Evolutionary conservation across 2,113 vertebrate genomes (phyloP).

Genomic region (Callocephalon fimbriatum): DNA sequence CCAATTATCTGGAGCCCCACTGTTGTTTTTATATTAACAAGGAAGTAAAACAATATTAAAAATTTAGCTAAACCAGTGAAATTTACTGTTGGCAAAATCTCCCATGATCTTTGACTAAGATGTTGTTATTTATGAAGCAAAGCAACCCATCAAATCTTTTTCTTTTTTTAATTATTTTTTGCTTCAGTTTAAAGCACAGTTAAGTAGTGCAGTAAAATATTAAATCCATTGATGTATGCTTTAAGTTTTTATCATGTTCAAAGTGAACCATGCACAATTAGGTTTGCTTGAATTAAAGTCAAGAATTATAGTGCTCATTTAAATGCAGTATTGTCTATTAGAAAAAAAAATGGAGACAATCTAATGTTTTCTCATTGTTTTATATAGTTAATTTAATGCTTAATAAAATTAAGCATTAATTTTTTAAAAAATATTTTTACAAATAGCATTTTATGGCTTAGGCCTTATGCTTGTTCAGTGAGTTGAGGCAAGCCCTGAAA

Average conservation of each 20-base stretch:
- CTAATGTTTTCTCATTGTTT: conserved; percentile 28
- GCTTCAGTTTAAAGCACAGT: background rate
- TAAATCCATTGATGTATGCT: background rate
- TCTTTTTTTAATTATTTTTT: background rate
- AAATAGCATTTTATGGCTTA: background rate
- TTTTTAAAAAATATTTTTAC: background rate
- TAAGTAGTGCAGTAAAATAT: conserved; percentile 19
- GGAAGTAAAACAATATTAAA: background rate
- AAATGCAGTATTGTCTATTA: background rate
- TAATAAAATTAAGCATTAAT: background rate
- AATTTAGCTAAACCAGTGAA: background rate
- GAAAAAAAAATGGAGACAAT: background rate
- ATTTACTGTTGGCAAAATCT: background rate
- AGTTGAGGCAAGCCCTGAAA: background rate
- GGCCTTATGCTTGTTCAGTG: background rate
- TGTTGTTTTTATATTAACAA: background rate
- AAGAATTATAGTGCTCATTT: conserved; percentile 19
- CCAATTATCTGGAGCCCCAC: background rate
- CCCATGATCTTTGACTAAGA: accelerated
- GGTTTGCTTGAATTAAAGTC: conserved; percentile 43
- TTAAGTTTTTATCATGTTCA: conserved; percentile 18
- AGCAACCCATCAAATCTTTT: background rate
- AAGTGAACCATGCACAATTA: conserved; percentile 48
- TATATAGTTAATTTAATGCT: conserved; percentile 41
- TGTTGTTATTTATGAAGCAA: background rate